Conservation (phyloP, 2,888 invertebrate genomes). For the Galerucella nymphaeae region DNA sequence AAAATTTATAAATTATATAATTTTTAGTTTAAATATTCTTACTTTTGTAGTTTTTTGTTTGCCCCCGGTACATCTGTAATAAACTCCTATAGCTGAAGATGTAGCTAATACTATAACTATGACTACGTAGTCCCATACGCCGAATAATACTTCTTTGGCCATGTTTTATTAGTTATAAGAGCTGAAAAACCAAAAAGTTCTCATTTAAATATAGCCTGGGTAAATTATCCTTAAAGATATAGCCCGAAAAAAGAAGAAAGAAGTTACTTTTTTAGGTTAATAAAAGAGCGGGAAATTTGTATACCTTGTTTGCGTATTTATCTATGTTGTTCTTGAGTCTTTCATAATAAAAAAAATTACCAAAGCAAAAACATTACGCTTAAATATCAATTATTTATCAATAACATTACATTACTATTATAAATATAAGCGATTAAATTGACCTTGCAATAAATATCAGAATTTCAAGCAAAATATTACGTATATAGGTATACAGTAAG, state of each 20-base stretch:
- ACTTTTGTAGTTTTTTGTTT: conserved; percentile 86
- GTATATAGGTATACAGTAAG: neutral
- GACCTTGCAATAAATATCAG: neutral
- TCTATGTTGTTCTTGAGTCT: too few species aligned
- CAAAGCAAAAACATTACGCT: too few species aligned
- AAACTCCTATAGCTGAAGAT: conserved; percentile 83
- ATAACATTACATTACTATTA: neutral
- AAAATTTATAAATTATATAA: conserved; percentile 19
- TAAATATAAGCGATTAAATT: neutral
- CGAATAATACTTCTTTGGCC: conserved; percentile 63
- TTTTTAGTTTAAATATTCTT: conserved; percentile 44
- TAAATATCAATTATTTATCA: neutral
- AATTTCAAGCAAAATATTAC: neutral
- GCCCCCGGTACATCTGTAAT: conserved; percentile 87
- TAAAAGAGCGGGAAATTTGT: too few species aligned
- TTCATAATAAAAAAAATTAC: too few species aligned
- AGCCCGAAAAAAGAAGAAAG: too few species aligned
- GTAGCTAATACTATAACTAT: conserved; percentile 76
- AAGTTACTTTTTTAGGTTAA: too few species aligned
- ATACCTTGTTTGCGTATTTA: too few species aligned
- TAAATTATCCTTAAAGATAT: too few species aligned
- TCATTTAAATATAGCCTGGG: too few species aligned
- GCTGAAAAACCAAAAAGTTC: conserved; percentile 10
- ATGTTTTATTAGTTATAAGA: conserved; percentile 10
- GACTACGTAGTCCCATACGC: conserved; percentile 80